These are phyloP conservation scores for Streptopelia turtur DNA, from an alignment of 2,797 vertebrate genomes.

Conservation along the genomic window DNA sequence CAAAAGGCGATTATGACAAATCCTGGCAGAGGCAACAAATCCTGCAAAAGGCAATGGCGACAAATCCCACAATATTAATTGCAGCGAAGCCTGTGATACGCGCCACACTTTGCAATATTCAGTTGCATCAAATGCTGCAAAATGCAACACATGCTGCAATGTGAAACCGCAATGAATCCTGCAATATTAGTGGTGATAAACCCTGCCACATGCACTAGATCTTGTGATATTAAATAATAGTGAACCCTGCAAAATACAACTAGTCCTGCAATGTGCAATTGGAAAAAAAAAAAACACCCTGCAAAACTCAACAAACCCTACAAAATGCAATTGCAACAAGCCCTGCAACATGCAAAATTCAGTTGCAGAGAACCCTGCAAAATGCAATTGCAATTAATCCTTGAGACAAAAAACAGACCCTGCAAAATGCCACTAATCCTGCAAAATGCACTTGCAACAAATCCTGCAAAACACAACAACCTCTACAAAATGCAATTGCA, in stretches of 20 bases:
- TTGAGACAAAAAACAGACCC: no score
- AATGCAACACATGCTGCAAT: neutral
- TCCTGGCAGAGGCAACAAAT: neutral
- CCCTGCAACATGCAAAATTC: no score
- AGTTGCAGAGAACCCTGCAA: neutral
- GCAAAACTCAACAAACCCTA: no score
- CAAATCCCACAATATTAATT: fast-evolving
- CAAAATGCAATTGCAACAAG: no score
- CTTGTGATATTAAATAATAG: neutral
- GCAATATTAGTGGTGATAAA: fast-evolving
- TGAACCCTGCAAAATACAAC: no score
- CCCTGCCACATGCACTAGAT: fast-evolving
- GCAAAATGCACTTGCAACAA: no score
- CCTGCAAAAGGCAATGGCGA: neutral
- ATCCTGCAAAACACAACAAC: neutral
- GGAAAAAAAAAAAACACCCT: no score
- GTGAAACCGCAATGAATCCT: neutral
- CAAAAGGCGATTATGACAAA: neutral
- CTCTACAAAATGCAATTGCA: neutral
- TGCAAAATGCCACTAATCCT: no score
- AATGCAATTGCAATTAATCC: neutral
- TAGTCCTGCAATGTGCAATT: no score
- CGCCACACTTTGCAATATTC: no score
- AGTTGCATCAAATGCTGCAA: fast-evolving
- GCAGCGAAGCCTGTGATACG: neutral